Conservation (phyloP, 2,888 invertebrate genomes). For the Scaptomyza reducta region DNA sequence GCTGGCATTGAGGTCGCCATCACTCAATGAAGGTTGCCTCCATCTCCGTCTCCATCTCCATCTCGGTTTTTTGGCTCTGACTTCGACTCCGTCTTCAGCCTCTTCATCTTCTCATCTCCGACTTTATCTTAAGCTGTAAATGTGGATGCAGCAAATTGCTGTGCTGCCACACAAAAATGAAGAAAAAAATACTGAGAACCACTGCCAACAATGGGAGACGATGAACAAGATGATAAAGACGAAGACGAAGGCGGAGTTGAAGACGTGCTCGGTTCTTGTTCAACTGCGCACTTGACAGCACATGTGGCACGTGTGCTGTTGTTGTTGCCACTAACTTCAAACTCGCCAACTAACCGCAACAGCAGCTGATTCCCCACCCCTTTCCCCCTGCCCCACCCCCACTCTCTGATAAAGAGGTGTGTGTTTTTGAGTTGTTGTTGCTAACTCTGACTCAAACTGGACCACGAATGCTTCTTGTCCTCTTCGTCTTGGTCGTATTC, state of each 20-base stretch:
- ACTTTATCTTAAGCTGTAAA: constrained; percentile 41
- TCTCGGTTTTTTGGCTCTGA: constrained; percentile 7
- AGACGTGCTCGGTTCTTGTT: constrained; percentile 49
- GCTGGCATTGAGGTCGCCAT: constrained; percentile 76
- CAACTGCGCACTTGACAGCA: constrained; percentile 74
- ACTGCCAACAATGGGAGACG: constrained; percentile 55
- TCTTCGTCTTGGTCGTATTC: constrained; percentile 7
- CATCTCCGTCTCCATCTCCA: constrained; percentile 4
- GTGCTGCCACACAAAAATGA: constrained; percentile 47
- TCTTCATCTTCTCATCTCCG: constrained; percentile 12
- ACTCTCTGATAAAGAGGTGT: constrained; percentile 16
- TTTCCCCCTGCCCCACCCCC: not conserved
- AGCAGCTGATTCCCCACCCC: constrained; percentile 1
- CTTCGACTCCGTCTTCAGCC: constrained; percentile 30
- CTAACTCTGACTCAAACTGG: constrained; percentile 38
- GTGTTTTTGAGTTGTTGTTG: constrained; percentile 13
- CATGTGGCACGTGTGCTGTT: constrained; percentile 72
- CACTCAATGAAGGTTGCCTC: constrained; percentile 61
- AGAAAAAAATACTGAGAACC: constrained; percentile 54
- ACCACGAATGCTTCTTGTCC: constrained; percentile 19
- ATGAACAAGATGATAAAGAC: constrained; percentile 23
- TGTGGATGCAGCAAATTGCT: constrained; percentile 75
- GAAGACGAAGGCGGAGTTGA: constrained; percentile 33
- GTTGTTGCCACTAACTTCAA: constrained; percentile 28
- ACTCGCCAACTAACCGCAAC: constrained; percentile 46